A percentile compares a stretch with the other conserved stretches of the same genome.
phyloP scores from a whole-genome alignment of 2,888 invertebrate genomes.

The Ernsta delagoae region DNA sequence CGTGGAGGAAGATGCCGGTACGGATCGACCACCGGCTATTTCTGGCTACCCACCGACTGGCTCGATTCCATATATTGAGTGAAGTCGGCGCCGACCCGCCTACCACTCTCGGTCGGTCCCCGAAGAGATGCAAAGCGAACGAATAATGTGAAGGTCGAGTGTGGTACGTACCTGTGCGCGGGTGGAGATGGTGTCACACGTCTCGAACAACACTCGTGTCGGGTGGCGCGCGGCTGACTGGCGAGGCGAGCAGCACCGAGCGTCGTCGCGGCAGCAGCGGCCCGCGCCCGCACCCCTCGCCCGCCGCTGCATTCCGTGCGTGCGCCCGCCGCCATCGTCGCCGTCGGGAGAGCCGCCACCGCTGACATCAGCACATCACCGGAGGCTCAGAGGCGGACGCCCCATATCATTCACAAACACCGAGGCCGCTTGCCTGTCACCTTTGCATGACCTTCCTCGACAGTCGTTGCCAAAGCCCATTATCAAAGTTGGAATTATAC shows the following conservation, averaged over 20 bases:
- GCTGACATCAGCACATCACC: conserved; percentile 62
- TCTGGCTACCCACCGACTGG: conserved; percentile 53
- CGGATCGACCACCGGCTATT: conserved; percentile 57
- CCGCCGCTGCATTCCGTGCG: conserved; percentile 71
- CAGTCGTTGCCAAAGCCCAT: too few relatives aligned
- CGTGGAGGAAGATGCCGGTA: conserved; percentile 52
- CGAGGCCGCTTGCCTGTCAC: conserved; percentile 54
- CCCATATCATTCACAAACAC: conserved; percentile 65
- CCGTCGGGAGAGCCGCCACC: conserved; percentile 66
- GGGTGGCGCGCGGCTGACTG: conserved; percentile 82
- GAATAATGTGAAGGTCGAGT: conserved; percentile 56
- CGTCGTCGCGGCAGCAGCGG: conserved; percentile 73
- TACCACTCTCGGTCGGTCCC: conserved; percentile 16
- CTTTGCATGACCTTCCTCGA: conserved; percentile 68
- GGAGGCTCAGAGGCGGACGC: conserved; percentile 56
- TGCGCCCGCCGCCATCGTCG: conserved; percentile 66
- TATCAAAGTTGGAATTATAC: too few relatives aligned
- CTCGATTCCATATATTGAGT: conserved; percentile 47
- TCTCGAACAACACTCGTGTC: conserved; percentile 73
- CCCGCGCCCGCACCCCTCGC: conserved; percentile 68
- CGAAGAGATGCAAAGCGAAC: conserved; percentile 39
- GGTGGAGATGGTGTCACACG: conserved; percentile 59
- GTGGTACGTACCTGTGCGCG: conserved; percentile 74
- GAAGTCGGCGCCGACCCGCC: conserved; percentile 39
- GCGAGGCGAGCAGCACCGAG: conserved; percentile 65